Evolutionary conservation across 2,888 invertebrate genomes (phyloP).

Genomic region (Eubasilissa splendida): DNA sequence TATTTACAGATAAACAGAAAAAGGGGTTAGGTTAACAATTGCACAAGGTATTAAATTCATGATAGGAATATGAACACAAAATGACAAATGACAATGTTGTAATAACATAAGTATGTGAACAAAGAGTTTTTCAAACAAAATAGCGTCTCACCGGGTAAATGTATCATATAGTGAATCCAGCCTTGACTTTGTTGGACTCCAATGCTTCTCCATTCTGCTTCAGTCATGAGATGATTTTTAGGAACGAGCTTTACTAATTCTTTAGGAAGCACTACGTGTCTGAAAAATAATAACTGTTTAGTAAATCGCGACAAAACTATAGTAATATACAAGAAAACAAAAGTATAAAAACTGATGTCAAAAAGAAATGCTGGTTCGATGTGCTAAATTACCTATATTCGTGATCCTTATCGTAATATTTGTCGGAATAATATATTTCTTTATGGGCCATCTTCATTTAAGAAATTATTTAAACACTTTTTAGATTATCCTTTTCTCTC

Average conservation of each 20-base stretch:
- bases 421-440: conserved; percentile 93
- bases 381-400: conserved; percentile 86
- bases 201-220: conserved; percentile 93
- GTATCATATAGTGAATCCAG: conserved; percentile 98
- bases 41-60: too few species aligned
- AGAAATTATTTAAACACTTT: background rate
- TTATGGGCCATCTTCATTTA: conserved; percentile 71
- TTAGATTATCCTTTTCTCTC: background rate
- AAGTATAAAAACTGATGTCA: conserved; percentile 9
- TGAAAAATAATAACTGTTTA: conserved; percentile 65
- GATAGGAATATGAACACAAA: too few species aligned
- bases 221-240: conserved; percentile 93
- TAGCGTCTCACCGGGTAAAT: conserved; percentile 83
- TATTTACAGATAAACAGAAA: too few species aligned
- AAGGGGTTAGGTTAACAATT: too few species aligned
- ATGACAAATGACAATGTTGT: too few species aligned
- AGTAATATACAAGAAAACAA: conserved; percentile 15
- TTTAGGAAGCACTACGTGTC: conserved; percentile 95
- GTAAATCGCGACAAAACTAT: conserved; percentile 11
- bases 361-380: conserved; percentile 10
- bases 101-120: too few species aligned
- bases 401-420: conserved; percentile 91
- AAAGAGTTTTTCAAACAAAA: too few species aligned
- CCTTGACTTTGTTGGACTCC: conserved; percentile 97
- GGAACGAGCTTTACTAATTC: conserved; percentile 93